Base-by-base conservation (phyloP, 2,888 invertebrate genomes). In the Molorchus minor region DNA sequence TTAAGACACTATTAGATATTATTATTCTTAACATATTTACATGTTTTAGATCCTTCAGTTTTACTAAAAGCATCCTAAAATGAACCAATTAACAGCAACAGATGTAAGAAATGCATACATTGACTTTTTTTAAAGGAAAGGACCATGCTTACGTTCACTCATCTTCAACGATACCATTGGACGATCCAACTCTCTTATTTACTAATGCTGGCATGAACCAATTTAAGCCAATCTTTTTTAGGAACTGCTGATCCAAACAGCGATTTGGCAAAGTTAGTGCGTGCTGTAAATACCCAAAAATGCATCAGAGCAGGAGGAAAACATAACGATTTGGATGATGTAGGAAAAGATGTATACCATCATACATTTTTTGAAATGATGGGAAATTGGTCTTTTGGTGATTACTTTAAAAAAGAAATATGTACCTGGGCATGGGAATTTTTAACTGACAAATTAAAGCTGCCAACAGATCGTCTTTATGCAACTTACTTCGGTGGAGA, bases 311-410 rank as follows among this genome's bases (percentile, higher is more conserved):
- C 98, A 69, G 98, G 98, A 53, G 99, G 99, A 47, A 99, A 99
- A 82, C 99, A 99, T 81, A 99, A 99, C 80, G 99, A 99, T 82
- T 83, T 99, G 60, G 99, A 99, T 82, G 99, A 99, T 84, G 99
- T 99, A 7, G 99, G 99, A 25, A 98, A 98, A 83, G 99, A 99
- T 84, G 96, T 98, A 1, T 99, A 99, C 77, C 99, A 99, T 84
- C 99, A 99, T 76, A 99, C 99, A 2, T 99, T 98, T 82, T 99
- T 99, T 82, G 99, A 99, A 84, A 99, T 99, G 99, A 87, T 99
- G 85, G 99, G 99, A 4, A 99, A 99, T 80, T 99, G 99, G 99
- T 99, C 98, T 0, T 99, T 99, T 83, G 98, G 98, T n/a, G 98
- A 99, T 81, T 99, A 98, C 79, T 99, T 99, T 80, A 99, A 99